Percentiles rank a stretch among this genome's conserved stretches.
phyloP scores from a whole-genome alignment of 2,113 vertebrate species.

The Callipepla squamata region DNA sequence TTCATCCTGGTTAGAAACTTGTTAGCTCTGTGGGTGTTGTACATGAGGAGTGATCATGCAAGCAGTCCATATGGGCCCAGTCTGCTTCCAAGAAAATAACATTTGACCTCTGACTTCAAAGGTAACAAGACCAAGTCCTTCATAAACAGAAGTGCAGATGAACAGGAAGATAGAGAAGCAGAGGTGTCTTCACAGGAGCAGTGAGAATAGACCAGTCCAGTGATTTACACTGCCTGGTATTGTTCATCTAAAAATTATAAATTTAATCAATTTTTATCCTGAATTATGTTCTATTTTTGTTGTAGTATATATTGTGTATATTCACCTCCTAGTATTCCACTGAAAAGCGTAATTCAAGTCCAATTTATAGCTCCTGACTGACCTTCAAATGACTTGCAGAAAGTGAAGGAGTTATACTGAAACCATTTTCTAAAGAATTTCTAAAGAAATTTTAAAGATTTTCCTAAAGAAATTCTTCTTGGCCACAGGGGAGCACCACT shows the following conservation, averaged over 20 bases:
- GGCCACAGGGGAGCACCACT: too few relatives aligned
- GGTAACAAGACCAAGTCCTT: slow-evolving; percentile 7
- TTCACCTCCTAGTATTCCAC: not conserved
- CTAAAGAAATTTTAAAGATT: too few relatives aligned
- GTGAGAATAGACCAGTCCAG: not conserved
- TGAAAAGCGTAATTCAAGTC: not conserved
- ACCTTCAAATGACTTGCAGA: not conserved
- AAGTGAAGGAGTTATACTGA: not conserved
- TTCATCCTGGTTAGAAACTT: slow-evolving; percentile 42
- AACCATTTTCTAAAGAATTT: not conserved
- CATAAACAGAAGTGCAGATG: not conserved
- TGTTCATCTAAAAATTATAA: not conserved
- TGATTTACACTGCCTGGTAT: not conserved
- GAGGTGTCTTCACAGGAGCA: not conserved
- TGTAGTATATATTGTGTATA: not conserved
- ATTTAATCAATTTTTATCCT: not conserved
- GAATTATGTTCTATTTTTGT: not conserved
- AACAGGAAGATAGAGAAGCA: not conserved
- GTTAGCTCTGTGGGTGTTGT: slow-evolving; percentile 49
- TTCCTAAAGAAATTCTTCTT: too few relatives aligned
- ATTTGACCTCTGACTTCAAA: slow-evolving; percentile 57
- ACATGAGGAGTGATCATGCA: slow-evolving; percentile 45
- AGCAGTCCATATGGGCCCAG: slow-evolving; percentile 56
- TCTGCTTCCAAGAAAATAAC: slow-evolving; percentile 44
- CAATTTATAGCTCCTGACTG: not conserved